These are phyloP conservation scores for Platyscapa corneri DNA, from an alignment of 1,140 invertebrate species.

Conservation along the genomic window DNA sequence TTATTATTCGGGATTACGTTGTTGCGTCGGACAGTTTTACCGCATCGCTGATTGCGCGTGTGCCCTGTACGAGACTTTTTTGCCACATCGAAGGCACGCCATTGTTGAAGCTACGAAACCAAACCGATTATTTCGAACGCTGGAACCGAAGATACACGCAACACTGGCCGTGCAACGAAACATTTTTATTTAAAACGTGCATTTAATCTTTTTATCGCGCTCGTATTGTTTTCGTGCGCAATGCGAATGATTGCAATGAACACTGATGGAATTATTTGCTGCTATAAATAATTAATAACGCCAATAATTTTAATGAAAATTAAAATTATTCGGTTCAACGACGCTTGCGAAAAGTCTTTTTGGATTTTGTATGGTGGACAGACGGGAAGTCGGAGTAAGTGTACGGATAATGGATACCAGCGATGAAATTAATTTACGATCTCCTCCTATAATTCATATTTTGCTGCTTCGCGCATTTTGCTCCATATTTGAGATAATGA, in stretches of 20 bases:
- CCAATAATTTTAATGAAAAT: too few species aligned
- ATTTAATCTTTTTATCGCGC: not conserved
- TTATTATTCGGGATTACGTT: constrained; percentile 15
- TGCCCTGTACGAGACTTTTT: not conserved
- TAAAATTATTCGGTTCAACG: not conserved
- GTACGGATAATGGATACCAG: too few species aligned
- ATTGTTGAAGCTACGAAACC: too few species aligned
- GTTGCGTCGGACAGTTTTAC: constrained; percentile 20
- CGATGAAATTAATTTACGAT: not conserved
- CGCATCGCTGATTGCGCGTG: constrained; percentile 19
- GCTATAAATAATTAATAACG: too few species aligned
- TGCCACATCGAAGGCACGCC: not conserved
- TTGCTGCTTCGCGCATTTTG: not conserved
- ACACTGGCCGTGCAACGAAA: not conserved
- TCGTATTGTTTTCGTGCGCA: not conserved
- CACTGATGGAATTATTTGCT: too few species aligned
- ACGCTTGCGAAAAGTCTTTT: not conserved
- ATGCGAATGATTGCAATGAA: not conserved
- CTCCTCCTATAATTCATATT: not conserved
- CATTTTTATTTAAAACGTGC: not conserved
- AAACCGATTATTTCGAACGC: too few species aligned
- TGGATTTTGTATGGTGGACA: not conserved
- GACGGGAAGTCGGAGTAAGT: not conserved
- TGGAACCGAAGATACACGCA: too few species aligned
- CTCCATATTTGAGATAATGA: not conserved